A percentile compares a stretch with the other conserved stretches of the same genome.
Conservation (phyloP, 2,888 invertebrate genomes). For the Alloplasta piceator region DNA sequence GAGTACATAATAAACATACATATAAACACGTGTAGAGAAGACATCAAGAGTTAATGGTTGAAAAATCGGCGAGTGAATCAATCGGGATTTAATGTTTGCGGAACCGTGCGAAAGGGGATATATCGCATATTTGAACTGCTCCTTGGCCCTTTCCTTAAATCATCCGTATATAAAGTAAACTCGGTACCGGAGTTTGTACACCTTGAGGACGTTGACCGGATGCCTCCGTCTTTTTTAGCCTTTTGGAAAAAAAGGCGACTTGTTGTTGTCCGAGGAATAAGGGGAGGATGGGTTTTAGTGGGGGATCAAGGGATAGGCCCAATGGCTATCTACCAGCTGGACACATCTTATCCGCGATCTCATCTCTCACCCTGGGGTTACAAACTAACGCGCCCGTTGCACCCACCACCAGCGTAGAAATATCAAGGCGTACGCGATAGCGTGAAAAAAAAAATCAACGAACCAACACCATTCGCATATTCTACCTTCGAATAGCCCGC, state of each 20-base stretch:
- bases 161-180: conserved; percentile 14
- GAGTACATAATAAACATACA: not conserved
- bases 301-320: conserved; percentile 61
- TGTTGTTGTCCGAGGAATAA: conserved; percentile 49
- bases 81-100: conserved; percentile 54
- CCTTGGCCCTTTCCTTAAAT: conserved; percentile 33
- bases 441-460: conserved; percentile 22
- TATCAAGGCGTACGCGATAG: conserved; percentile 53
- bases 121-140: conserved; percentile 52
- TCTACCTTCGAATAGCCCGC: conserved; percentile 2
- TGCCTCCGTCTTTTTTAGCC: conserved; percentile 11
- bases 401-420: conserved; percentile 74
- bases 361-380: conserved; percentile 76
- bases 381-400: conserved; percentile 73
- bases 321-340: conserved; percentile 78
- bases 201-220: conserved; percentile 23
- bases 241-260: conserved; percentile 47
- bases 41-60: conserved; percentile 8
- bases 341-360: conserved; percentile 80
- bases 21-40: conserved; percentile 10
- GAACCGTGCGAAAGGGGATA: conserved; percentile 39
- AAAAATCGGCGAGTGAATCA: conserved; percentile 57
- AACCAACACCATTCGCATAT: conserved; percentile 25
- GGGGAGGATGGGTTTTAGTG: conserved; percentile 36
- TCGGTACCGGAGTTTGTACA: not conserved